Percentiles rank a stretch among this genome's conserved stretches.
Conservation (phyloP, 92 coral and sea anemone genomes). For the Virgularia gustaviana region DNA sequence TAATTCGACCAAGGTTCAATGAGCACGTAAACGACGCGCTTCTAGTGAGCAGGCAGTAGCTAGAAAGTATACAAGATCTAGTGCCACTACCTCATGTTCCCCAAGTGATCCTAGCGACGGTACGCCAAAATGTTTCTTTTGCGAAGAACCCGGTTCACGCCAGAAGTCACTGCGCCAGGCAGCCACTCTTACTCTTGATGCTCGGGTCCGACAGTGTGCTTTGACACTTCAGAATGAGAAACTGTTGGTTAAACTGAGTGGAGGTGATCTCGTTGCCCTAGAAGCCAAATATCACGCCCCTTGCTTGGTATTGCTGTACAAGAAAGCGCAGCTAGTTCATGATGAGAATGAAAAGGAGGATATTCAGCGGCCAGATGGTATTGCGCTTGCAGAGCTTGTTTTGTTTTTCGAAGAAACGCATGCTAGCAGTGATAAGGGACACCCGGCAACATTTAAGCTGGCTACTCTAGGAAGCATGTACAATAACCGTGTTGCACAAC, state of each 20-base stretch:
- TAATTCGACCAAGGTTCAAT: slow-evolving; percentile 42
- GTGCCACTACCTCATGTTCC: slow-evolving; percentile 13
- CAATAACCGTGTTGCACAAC: slow-evolving; percentile 40
- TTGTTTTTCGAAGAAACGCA: slow-evolving; percentile 41
- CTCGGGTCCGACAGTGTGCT: slow-evolving; percentile 48
- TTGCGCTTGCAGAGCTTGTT: slow-evolving; percentile 56
- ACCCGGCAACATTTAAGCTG: slow-evolving; percentile 35
- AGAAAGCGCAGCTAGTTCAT: slow-evolving; percentile 13
- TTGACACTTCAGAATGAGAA: slow-evolving; percentile 48
- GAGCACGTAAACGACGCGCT: slow-evolving; percentile 39
- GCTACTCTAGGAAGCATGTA: slow-evolving; percentile 50
- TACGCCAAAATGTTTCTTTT: slow-evolving; percentile 37
- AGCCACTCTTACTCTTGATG: slow-evolving; percentile 48
- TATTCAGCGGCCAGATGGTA: slow-evolving; percentile 38
- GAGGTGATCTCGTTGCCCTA: slow-evolving; percentile 54
- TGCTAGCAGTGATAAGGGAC: slow-evolving; percentile 22
- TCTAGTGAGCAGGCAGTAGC: slow-evolving; percentile 35
- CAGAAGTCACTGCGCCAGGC: slow-evolving; percentile 46
- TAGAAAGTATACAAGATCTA: slow-evolving; percentile 46
- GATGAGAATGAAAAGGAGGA: neutral
- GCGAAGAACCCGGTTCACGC: slow-evolving; percentile 36
- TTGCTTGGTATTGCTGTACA: slow-evolving; percentile 49
- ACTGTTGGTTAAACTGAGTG: slow-evolving; percentile 54
- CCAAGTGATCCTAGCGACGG: neutral
- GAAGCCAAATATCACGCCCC: slow-evolving; percentile 53